Conservation (phyloP, 2,888 invertebrate genomes). For the Eristalis tenax region DNA sequence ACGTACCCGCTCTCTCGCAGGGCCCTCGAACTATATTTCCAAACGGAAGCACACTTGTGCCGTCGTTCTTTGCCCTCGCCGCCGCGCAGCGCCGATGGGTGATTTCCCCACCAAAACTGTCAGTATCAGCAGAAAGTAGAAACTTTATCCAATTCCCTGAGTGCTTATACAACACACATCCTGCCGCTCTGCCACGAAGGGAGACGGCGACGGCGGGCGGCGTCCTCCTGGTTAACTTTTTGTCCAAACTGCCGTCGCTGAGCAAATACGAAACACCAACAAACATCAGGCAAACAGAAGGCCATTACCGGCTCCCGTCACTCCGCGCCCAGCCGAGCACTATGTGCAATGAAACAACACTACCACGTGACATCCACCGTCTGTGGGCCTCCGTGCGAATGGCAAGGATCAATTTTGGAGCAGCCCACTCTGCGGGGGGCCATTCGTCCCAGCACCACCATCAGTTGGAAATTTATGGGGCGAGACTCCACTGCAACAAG, state of each 20-base stretch:
- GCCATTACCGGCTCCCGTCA: slow-evolving; percentile 18
- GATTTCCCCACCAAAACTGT: slow-evolving; percentile 13
- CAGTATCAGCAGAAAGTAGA: slow-evolving; percentile 14
- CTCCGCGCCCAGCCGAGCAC: background rate
- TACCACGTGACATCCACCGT: background rate
- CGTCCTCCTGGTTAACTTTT: slow-evolving; percentile 12
- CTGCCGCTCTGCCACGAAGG: slow-evolving; percentile 1
- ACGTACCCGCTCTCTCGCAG: slow-evolving; percentile 3
- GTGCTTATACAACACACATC: background rate
- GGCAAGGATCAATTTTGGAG: slow-evolving; percentile 16
- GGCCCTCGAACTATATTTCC: slow-evolving; percentile 5
- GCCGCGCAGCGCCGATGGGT: no score
- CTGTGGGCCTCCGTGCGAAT: background rate
- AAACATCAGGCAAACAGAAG: slow-evolving; percentile 10
- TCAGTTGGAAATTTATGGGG: slow-evolving; percentile 47
- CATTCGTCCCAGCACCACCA: slow-evolving; percentile 28
- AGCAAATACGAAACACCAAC: slow-evolving; percentile 25
- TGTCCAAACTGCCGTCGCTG: background rate
- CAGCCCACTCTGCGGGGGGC: slow-evolving; percentile 3
- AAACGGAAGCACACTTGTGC: background rate
- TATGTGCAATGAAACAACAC: background rate
- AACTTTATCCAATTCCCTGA: slow-evolving; percentile 34
- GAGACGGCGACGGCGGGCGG: background rate
- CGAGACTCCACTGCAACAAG: slow-evolving; percentile 59
- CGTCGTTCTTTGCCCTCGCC: background rate